phyloP scores from a whole-genome alignment of 2,113 vertebrate genomes.

The Phoxinus phoxinus region DNA sequence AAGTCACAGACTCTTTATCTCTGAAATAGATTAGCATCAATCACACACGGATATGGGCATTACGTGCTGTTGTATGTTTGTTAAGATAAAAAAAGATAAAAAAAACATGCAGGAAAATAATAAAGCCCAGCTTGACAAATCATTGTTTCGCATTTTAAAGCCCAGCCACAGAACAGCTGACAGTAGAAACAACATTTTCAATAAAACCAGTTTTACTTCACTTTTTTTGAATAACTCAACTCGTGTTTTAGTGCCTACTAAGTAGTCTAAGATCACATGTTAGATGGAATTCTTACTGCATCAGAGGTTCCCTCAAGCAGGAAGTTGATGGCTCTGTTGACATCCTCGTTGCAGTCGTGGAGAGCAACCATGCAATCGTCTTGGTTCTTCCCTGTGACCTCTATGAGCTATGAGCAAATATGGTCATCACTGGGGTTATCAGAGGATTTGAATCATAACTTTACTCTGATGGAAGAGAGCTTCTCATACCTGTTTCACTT shows the following conservation, averaged over 20 bases:
- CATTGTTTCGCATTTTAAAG: background rate
- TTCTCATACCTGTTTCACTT: slow-evolving; percentile 92
- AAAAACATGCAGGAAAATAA: background rate
- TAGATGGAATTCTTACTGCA: slow-evolving; percentile 78
- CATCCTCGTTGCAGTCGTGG: slow-evolving; percentile 96
- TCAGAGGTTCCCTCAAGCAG: slow-evolving; percentile 96
- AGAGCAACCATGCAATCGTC: slow-evolving; percentile 98
- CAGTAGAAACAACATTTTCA: background rate
- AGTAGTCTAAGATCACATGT: background rate
- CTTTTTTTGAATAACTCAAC: background rate
- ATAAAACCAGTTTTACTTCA: background rate
- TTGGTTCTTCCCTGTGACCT: slow-evolving; percentile 98
- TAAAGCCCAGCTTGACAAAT: background rate
- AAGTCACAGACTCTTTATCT: background rate
- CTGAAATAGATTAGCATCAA: background rate
- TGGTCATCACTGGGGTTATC: background rate
- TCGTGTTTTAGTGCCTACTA: background rate
- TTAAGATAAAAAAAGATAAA: background rate
- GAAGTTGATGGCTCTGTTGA: slow-evolving; percentile 98
- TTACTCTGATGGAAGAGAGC: background rate
- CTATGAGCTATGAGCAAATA: slow-evolving; percentile 84
- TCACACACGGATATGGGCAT: background rate
- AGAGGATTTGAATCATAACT: background rate
- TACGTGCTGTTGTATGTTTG: background rate
- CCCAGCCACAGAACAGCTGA: slow-evolving; percentile 13